A percentile compares a stretch with the other conserved stretches of the same genome.
Conservation (phyloP, 64 coral and sea anemone genomes). For the Porites lutea region DNA sequence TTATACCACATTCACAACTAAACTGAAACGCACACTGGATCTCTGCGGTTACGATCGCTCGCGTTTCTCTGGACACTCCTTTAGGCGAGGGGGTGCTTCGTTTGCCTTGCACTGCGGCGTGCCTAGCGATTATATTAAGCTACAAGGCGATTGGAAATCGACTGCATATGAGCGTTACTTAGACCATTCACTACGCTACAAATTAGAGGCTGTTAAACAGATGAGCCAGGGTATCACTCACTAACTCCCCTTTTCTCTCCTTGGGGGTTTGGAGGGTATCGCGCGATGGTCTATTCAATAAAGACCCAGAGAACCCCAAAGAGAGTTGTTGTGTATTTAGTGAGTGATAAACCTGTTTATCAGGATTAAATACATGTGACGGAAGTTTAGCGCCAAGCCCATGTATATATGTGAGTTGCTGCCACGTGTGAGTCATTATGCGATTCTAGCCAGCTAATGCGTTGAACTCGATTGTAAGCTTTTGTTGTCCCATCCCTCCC, state of each 20-base stretch:
- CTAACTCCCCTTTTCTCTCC: neutral
- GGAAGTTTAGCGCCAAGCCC: no score
- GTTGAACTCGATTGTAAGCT: no score
- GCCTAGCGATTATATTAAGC: conserved; percentile 36
- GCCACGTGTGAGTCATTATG: no score
- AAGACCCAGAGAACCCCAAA: neutral
- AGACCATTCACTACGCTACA: conserved; percentile 6
- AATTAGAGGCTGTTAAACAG: neutral
- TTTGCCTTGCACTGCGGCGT: neutral
- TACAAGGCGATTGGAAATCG: conserved; percentile 17
- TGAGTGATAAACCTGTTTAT: no score
- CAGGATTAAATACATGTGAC: no score
- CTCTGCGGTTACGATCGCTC: neutral
- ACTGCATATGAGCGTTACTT: conserved; percentile 17
- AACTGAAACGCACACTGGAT: conserved; percentile 1
- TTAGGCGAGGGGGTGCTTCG: conserved; percentile 5
- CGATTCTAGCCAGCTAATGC: no score
- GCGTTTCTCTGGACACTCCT: neutral
- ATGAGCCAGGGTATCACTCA: neutral
- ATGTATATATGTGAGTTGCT: no score
- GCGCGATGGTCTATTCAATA: neutral
- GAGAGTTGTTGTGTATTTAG: neutral
- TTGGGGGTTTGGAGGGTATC: neutral
- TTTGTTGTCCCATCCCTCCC: neutral
- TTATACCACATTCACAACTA: neutral